A percentile compares a stretch with the other conserved stretches of the same genome.
phyloP scores from a whole-genome alignment of 2,888 invertebrate species.

The Pterostichus madidus region DNA sequence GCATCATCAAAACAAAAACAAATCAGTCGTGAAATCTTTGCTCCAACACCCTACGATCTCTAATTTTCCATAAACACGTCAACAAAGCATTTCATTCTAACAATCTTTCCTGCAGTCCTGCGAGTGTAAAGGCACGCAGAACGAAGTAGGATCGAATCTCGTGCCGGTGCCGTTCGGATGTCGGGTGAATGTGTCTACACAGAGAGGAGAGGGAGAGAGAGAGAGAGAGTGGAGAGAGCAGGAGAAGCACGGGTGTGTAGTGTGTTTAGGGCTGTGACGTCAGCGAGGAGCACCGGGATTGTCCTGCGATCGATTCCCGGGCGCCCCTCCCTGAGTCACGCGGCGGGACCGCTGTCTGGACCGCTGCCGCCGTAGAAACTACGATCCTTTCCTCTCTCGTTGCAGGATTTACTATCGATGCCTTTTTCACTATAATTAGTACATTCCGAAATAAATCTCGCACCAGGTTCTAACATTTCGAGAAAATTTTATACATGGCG shows the following conservation, averaged over 20 bases:
- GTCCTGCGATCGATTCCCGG: constrained; percentile 65
- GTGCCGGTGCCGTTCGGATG: constrained; percentile 32
- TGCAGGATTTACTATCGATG: constrained; percentile 24
- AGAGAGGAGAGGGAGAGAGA: constrained; percentile 19
- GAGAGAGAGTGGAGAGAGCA: neutral
- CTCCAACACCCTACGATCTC: constrained; percentile 40
- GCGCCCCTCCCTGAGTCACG: constrained; percentile 62
- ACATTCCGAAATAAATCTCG: constrained; percentile 33
- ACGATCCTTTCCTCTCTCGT: neutral
- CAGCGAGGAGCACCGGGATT: constrained; percentile 64
- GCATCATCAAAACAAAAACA: constrained; percentile 28
- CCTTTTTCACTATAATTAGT: constrained; percentile 46
- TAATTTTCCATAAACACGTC: constrained; percentile 64
- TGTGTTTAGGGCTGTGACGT: constrained; percentile 59
- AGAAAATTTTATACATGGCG: no score
- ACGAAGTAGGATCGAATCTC: constrained; percentile 58
- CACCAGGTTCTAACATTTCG: neutral
- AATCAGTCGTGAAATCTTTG: constrained; percentile 37
- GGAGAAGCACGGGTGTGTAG: constrained; percentile 52
- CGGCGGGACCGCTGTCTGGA: constrained; percentile 5
- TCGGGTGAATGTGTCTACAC: constrained; percentile 57
- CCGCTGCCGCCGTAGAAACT: neutral
- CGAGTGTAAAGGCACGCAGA: constrained; percentile 32
- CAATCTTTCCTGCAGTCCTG: constrained; percentile 25
- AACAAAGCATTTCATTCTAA: constrained; percentile 55